Evolutionary conservation across 64 coral and sea anemone genomes (phyloP).

Genomic region (Orbicella faveolata): DNA sequence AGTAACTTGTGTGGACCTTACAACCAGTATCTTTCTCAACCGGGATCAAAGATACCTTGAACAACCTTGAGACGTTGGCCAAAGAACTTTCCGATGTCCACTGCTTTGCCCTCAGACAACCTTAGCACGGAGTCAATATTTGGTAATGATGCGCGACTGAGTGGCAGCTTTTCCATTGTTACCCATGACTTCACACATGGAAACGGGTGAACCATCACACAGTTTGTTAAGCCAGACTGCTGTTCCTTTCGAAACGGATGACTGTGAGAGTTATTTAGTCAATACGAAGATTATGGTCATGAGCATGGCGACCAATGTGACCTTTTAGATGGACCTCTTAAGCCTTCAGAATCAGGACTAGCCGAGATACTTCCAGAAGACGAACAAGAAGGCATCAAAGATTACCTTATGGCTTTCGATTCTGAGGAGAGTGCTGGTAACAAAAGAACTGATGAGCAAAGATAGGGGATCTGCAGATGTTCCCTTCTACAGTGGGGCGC

Average conservation of each 20-base stretch:
- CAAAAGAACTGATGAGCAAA: background rate
- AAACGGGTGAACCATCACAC: background rate
- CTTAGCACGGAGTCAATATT: too few relatives aligned
- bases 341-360: background rate
- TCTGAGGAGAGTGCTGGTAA: slow-evolving; percentile 1
- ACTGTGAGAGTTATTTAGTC: too few relatives aligned
- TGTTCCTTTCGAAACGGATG: background rate
- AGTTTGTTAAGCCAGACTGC: background rate
- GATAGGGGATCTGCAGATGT: background rate
- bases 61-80: slow-evolving; percentile 46
- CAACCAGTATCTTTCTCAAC: slow-evolving; percentile 64
- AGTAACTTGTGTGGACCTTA: slow-evolving; percentile 9
- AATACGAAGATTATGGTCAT: background rate
- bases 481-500: slow-evolving; percentile 52
- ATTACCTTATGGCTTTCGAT: background rate
- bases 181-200: background rate
- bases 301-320: background rate
- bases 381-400: background rate
- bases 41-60: slow-evolving; percentile 36
- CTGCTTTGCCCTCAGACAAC: too few relatives aligned
- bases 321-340: background rate
- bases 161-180: background rate
- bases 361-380: background rate
- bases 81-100: background rate
- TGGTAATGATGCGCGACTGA: background rate